These are phyloP conservation scores for Eueremaeus valkanovi DNA, from an alignment of 2,888 invertebrate genomes.

Conservation along the genomic window DNA sequence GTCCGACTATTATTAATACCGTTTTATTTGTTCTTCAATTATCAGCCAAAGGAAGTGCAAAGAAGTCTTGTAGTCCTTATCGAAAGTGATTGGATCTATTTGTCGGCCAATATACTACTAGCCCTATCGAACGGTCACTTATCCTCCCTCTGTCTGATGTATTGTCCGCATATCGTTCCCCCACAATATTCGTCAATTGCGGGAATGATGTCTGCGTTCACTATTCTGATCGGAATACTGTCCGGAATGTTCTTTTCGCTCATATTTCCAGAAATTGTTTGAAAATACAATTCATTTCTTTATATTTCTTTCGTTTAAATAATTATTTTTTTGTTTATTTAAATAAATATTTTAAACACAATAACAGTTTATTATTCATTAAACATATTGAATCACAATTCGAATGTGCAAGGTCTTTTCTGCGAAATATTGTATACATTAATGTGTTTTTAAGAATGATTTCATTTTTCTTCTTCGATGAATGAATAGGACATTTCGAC, in stretches of 20 bases:
- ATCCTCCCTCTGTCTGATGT: conserved; percentile 90
- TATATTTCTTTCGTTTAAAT: too few species aligned
- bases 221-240: conserved; percentile 80
- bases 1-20: conserved; percentile 76
- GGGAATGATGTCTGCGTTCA: conserved; percentile 93
- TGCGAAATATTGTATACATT: too few species aligned
- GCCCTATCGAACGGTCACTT: conserved; percentile 65
- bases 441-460: too few species aligned
- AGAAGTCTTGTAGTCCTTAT: conserved; percentile 56
- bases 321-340: too few species aligned
- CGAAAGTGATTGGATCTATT: conserved; percentile 49
- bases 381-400: too few species aligned
- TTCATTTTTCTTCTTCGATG: too few species aligned
- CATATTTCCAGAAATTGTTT: too few species aligned
- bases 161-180: conserved; percentile 79
- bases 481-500: too few species aligned
- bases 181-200: conserved; percentile 75
- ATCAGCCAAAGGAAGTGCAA: conserved; percentile 58
- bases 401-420: too few species aligned
- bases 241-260: conserved; percentile 62
- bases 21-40: conserved; percentile 84
- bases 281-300: too few species aligned
- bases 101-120: conserved; percentile 4
- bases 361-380: too few species aligned
- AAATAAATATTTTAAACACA: too few species aligned